These are phyloP conservation scores for Pheosia gnoma DNA, from an alignment of 2,888 invertebrate species.

Conservation along the genomic window DNA sequence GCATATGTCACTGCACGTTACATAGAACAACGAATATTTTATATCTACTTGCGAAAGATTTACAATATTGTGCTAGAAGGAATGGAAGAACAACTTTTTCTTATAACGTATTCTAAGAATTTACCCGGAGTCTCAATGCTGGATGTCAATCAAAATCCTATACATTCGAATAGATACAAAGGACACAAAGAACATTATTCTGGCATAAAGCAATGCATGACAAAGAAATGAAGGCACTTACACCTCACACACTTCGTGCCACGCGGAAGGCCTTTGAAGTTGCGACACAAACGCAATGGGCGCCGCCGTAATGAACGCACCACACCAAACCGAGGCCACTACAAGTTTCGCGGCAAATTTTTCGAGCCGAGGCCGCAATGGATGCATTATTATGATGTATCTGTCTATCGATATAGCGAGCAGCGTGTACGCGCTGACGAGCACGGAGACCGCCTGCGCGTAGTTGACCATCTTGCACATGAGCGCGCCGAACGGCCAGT, in stretches of 20 bases:
- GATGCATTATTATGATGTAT: constrained; percentile 95
- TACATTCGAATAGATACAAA: background rate
- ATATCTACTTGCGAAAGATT: too few species aligned
- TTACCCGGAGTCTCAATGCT: too few species aligned
- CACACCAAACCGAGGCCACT: constrained; percentile 89
- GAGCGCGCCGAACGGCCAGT: constrained; percentile 94
- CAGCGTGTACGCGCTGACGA: constrained; percentile 95
- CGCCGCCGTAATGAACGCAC: constrained; percentile 90
- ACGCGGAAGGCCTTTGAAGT: constrained; percentile 84
- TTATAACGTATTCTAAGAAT: too few species aligned
- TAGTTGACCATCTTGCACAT: constrained; percentile 94
- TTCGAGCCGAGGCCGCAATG: constrained; percentile 91
- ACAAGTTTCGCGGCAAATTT: constrained; percentile 87
- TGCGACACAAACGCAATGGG: constrained; percentile 91
- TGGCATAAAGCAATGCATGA: too few species aligned
- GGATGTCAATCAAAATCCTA: background rate
- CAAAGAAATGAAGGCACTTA: constrained; percentile 67
- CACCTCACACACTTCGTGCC: constrained; percentile 86
- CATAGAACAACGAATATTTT: background rate
- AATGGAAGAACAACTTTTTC: too few species aligned
- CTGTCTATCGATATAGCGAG: constrained; percentile 96
- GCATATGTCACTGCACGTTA: constrained; percentile 86
- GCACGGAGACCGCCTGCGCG: constrained; percentile 91
- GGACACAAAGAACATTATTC: too few species aligned
- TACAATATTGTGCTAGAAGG: too few species aligned